phyloP scores from a whole-genome alignment of 2,113 vertebrate genomes.

The Danionella cerebrum region DNA sequence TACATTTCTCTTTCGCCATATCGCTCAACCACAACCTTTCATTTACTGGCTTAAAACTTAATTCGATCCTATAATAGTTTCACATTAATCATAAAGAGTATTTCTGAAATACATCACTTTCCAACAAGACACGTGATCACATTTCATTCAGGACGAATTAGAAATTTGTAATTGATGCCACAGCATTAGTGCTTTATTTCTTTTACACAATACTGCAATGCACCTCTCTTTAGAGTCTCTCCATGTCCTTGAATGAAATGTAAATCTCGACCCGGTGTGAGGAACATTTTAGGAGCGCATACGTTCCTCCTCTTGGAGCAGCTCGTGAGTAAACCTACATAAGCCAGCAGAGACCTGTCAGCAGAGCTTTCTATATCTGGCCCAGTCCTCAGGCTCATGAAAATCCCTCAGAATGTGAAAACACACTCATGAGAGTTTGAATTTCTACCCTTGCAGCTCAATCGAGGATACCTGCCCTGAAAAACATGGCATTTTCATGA shows the following conservation, averaged over 20 bases:
- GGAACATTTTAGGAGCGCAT: constrained; percentile 1
- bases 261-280: no score
- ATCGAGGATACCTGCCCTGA: neutral
- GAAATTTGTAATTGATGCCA: no score
- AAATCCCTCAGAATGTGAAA: neutral
- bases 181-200: neutral
- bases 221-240: neutral
- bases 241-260: no score
- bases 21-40: no score
- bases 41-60: no score
- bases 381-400: neutral
- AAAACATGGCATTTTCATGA: neutral
- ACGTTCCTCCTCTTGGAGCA: neutral
- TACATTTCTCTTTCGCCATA: no score
- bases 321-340: neutral
- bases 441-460: neutral
- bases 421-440: neutral
- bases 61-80: no score
- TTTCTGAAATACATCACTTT: no score
- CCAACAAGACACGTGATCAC: no score
- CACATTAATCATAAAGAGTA: no score
- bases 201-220: neutral
- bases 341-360: neutral
- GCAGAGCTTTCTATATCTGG: neutral
- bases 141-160: no score